These are phyloP conservation scores for Acanthopleura granulata DNA, from an alignment of 2,888 invertebrate genomes.

Conservation along the genomic window DNA sequence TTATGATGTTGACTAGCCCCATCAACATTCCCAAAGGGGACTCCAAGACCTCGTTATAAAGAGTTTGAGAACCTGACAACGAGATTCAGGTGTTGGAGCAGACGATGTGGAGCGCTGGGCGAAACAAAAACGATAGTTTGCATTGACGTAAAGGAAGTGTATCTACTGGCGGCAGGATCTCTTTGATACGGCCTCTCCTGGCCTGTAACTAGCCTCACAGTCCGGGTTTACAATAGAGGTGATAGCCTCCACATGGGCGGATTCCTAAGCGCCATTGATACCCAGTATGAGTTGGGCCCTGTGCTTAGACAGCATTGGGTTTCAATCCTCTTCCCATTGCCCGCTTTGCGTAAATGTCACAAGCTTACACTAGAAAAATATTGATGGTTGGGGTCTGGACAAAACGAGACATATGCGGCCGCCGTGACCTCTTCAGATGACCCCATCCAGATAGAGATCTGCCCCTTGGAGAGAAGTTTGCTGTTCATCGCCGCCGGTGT, in stretches of 20 bases:
- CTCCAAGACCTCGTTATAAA: not conserved
- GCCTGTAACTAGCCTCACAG: not conserved
- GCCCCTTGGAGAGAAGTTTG: constrained; percentile 1
- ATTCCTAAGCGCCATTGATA: not conserved
- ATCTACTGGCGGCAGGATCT: not conserved
- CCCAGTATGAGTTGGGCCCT: not conserved
- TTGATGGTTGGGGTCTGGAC: not conserved
- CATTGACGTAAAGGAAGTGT: not conserved
- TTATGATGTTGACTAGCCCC: not conserved
- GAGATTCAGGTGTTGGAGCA: not conserved
- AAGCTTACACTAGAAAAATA: constrained; percentile 18
- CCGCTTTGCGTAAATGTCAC: constrained; percentile 12
- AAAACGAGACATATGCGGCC: constrained; percentile 8
- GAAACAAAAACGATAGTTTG: constrained; percentile 10
- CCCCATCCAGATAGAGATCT: constrained; percentile 1
- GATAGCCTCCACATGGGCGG: constrained; percentile 7
- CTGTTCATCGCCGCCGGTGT: constrained; percentile 17
- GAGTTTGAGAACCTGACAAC: not conserved
- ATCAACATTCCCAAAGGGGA: not conserved
- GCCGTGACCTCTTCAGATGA: not conserved
- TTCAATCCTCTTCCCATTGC: constrained; percentile 2
- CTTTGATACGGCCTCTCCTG: not conserved
- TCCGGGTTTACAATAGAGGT: not conserved
- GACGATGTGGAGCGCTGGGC: not conserved
- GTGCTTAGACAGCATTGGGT: constrained; percentile 11